Conservation (phyloP, 2,113 vertebrate species). For the Cairina moschata region DNA sequence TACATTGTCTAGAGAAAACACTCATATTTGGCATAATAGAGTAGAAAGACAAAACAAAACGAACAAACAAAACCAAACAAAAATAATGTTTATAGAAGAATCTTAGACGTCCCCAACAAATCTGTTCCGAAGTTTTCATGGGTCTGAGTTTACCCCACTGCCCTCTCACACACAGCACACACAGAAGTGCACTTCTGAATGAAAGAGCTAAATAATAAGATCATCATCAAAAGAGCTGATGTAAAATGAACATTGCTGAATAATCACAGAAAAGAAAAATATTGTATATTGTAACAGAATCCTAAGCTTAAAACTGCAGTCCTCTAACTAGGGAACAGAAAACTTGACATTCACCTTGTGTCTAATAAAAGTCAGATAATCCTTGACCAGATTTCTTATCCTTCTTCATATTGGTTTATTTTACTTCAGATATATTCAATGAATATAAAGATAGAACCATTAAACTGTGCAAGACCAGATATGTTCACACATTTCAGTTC, state of each 20-base stretch:
- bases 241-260: neutral
- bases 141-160: neutral
- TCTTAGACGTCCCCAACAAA: neutral
- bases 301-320: neutral
- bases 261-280: neutral
- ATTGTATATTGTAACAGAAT: neutral
- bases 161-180: neutral
- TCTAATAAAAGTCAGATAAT: conserved; percentile 3
- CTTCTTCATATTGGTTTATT: neutral
- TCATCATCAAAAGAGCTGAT: neutral
- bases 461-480: neutral
- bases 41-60: too few relatives aligned
- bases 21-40: too few relatives aligned
- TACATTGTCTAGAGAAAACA: neutral
- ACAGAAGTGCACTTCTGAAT: neutral
- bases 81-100: neutral
- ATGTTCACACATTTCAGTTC: neutral
- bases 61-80: neutral
- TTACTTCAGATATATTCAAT: neutral
- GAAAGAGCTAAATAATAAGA: neutral
- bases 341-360: neutral
- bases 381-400: neutral
- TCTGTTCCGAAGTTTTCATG: neutral
- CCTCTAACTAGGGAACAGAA: neutral
- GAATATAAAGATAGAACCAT: neutral